Evolutionary conservation across 92 coral and sea anemone genomes (phyloP).

Genomic region (Parazoanthus darwini): DNA sequence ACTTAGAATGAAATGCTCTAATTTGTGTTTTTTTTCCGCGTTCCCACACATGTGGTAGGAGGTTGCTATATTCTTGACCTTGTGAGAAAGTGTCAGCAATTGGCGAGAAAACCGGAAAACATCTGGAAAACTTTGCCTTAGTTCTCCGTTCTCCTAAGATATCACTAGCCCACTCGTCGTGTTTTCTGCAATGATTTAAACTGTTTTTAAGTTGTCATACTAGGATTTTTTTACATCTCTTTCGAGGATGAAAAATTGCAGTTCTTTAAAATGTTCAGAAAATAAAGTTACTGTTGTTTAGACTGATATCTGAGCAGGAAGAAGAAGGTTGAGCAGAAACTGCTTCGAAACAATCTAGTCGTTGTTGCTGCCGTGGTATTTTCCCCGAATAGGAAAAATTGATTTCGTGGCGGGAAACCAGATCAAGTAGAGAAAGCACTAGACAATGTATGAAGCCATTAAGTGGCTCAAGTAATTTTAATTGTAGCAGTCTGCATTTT

Average conservation of each 20-base stretch:
- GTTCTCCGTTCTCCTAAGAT: neutral
- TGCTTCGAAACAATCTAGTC: too few relatives aligned
- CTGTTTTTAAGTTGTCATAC: neutral
- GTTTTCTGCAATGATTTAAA: neutral
- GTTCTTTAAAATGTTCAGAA: too few relatives aligned
- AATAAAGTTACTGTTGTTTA: too few relatives aligned
- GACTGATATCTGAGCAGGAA: too few relatives aligned
- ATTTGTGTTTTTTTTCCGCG: too few relatives aligned
- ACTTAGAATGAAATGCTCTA: neutral
- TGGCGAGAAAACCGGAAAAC: neutral
- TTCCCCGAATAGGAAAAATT: too few relatives aligned
- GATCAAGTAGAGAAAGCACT: too few relatives aligned
- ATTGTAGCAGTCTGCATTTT: neutral
- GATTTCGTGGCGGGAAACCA: too few relatives aligned
- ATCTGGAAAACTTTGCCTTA: neutral
- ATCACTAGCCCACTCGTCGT: neutral
- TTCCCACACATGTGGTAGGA: neutral
- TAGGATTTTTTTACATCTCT: too few relatives aligned
- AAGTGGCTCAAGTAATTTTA: neutral
- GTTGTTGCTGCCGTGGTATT: too few relatives aligned
- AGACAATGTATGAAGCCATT: neutral
- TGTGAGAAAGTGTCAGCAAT: neutral
- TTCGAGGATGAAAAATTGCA: too few relatives aligned
- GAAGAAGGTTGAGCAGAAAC: too few relatives aligned
- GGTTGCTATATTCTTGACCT: neutral